Conservation (phyloP, 2,113 vertebrate species). For the Dromiciops gliroides region DNA sequence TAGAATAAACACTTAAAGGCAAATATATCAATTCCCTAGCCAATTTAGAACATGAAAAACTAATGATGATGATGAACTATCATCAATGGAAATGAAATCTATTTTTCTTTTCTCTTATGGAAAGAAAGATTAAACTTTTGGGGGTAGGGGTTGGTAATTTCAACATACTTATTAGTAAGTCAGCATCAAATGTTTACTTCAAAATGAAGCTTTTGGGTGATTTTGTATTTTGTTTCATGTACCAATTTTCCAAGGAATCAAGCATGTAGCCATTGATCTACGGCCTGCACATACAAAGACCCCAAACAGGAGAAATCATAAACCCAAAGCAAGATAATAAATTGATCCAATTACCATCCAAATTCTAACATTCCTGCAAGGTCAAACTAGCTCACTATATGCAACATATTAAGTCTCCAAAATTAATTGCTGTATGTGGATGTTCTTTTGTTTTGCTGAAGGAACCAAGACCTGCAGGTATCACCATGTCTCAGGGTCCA, state of each 20-base stretch:
- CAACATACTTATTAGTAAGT: slow-evolving; percentile 24
- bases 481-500: not conserved
- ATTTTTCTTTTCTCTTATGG: slow-evolving; percentile 23
- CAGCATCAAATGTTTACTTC: slow-evolving; percentile 38
- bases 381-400: not conserved
- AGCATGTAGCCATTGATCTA: slow-evolving; percentile 21
- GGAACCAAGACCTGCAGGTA: not conserved
- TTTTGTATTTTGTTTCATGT: slow-evolving; percentile 21
- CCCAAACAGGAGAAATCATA: not conserved
- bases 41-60: slow-evolving; percentile 26
- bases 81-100: not conserved
- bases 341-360: not conserved
- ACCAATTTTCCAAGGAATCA: slow-evolving; percentile 38
- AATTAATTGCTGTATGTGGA: slow-evolving; percentile 8
- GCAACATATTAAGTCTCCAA: slow-evolving; percentile 29
- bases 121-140: slow-evolving; percentile 31
- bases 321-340: slow-evolving; percentile 17
- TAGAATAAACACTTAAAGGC: not conserved
- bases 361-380: slow-evolving; percentile 13
- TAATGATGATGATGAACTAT: not conserved
- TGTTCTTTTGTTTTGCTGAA: slow-evolving; percentile 46
- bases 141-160: not conserved
- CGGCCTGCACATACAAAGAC: not conserved
- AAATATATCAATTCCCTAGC: slow-evolving; percentile 11
- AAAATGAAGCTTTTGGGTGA: slow-evolving; percentile 42